Conservation (phyloP, 1,140 invertebrate species). For the Pseudomyrmex flavicornis region DNA sequence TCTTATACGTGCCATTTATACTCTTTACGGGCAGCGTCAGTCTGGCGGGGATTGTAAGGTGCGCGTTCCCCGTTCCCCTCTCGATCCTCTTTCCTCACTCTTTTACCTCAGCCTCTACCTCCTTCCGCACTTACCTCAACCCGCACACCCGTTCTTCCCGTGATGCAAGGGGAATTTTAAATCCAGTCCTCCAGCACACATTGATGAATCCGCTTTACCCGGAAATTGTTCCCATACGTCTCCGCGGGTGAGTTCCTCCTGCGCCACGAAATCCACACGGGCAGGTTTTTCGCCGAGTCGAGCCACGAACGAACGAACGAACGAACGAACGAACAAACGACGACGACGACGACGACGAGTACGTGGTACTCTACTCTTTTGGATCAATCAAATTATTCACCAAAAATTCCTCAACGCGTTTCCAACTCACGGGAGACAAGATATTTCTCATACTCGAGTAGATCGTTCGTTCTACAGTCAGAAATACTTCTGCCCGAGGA, state of each 20-base stretch:
- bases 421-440: conserved; percentile 31
- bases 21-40: conserved; percentile 75
- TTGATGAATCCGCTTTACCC: conserved; percentile 78
- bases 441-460: conserved; percentile 30
- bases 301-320: conserved; percentile 52
- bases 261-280: conserved; percentile 46
- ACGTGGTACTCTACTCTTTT: conserved; percentile 3
- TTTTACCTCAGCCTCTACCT: conserved; percentile 12
- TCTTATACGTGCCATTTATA: conserved; percentile 78
- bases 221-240: conserved; percentile 79
- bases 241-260: conserved; percentile 62
- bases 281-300: conserved; percentile 50
- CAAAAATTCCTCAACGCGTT: conserved; percentile 42
- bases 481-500: conserved; percentile 38
- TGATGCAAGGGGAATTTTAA: conserved; percentile 76
- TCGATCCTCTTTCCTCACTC: conserved; percentile 54
- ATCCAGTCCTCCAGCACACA: conserved; percentile 73
- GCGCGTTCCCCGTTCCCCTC: conserved; percentile 47
- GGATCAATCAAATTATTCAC: conserved; percentile 65
- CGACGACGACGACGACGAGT: conserved; percentile 18
- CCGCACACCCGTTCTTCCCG: conserved; percentile 39
- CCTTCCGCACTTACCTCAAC: conserved; percentile 48
- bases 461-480: conserved; percentile 19
- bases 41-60: conserved; percentile 70
- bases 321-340: no score